Evolutionary conservation across 2,797 vertebrate genomes (phyloP).

Genomic region (Melopsittacus undulatus): DNA sequence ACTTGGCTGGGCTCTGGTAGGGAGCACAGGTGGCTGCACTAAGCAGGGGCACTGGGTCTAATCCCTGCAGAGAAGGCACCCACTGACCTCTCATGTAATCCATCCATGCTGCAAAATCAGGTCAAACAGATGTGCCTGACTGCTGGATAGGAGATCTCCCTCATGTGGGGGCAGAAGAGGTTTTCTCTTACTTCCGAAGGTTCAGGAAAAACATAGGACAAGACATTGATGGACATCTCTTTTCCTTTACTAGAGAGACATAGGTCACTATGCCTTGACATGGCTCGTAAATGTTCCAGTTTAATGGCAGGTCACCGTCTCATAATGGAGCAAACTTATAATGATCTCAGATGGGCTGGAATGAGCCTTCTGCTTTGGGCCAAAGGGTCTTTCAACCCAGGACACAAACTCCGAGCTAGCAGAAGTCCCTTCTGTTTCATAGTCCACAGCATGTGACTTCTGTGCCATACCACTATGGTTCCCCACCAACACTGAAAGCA

Average conservation of each 20-base stretch:
- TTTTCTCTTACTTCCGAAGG: neutral
- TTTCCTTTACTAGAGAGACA: neutral
- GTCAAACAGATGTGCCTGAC: neutral
- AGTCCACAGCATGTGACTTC: accelerated
- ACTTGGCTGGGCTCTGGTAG: neutral
- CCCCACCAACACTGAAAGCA: neutral
- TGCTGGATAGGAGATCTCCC: neutral
- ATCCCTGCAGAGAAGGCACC: slow-evolving; percentile 26
- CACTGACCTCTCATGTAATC: slow-evolving; percentile 23
- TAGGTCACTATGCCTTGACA: accelerated
- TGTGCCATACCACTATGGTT: neutral
- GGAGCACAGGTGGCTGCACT: neutral
- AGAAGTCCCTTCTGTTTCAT: neutral
- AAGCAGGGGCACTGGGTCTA: neutral
- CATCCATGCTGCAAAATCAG: slow-evolving; percentile 22
- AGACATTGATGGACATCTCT: neutral
- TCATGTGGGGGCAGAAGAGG: neutral
- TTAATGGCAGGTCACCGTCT: neutral
- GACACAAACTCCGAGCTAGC: neutral
- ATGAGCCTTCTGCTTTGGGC: neutral
- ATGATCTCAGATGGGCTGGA: neutral
- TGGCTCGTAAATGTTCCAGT: accelerated
- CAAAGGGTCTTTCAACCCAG: neutral
- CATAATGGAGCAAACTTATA: neutral
- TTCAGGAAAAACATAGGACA: accelerated